phyloP scores from a whole-genome alignment of 35 echinoderm and acorn worm genomes.

The Apostichopus parvimensis region DNA sequence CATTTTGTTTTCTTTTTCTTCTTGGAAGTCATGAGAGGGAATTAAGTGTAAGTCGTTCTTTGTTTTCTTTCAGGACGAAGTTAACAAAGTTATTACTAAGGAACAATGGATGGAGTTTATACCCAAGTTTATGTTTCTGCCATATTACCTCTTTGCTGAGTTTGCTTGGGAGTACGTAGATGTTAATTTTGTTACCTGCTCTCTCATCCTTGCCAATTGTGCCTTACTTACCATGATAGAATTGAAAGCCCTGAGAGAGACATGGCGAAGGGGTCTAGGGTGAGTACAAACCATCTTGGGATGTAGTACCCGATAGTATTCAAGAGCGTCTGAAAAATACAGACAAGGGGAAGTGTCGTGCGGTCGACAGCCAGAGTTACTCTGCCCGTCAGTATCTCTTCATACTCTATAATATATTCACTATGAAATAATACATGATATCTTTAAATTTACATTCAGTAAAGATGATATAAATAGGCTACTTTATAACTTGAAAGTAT shows the following conservation, averaged over 20 bases:
- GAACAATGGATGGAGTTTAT: conserved; percentile 90
- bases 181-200: conserved; percentile 75
- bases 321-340: no score
- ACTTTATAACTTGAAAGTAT: no score
- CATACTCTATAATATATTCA: no score
- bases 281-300: conserved; percentile 14
- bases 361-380: no score
- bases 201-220: conserved; percentile 77
- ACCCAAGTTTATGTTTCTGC: conserved; percentile 88
- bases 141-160: conserved; percentile 84
- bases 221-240: conserved; percentile 91
- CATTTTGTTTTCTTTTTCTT: neutral
- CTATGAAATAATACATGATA: no score
- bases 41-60: neutral
- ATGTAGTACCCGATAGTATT: no score
- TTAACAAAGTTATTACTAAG: conserved; percentile 61
- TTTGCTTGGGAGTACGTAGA: conserved; percentile 75
- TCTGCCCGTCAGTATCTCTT: no score
- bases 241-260: conserved; percentile 68
- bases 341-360: no score
- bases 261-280: conserved; percentile 67
- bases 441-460: no score
- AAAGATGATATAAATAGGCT: no score
- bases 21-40: no score
- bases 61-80: conserved; percentile 43